Base-by-base conservation (phyloP, 2,888 invertebrate genomes). In the Microplitis manilae region DNA sequence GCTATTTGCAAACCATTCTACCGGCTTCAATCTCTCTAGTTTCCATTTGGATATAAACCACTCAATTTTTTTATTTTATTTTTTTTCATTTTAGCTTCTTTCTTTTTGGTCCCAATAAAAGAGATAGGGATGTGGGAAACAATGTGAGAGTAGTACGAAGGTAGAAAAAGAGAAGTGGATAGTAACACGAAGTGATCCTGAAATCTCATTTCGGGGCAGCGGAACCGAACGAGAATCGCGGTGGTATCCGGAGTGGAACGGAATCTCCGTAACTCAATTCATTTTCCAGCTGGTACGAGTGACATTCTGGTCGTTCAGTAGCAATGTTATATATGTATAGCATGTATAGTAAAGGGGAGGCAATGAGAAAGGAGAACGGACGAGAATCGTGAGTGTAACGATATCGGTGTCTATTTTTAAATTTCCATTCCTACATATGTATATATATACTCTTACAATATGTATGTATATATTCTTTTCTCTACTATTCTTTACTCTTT, bases 191-290 rank as follows among this genome's bases (percentile, higher is more conserved):
- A 79, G 73, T 77, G 77, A 79, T 80, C 78, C 77, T 59, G 68
- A 79, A 81, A 80, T 79, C 72, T 65, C 79, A 70, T 74, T 80
- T 78, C 70, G 72, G 75, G 79, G 80, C 79, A 79, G 74, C 77
- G 73, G 71, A 73, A 64, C 74, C 72, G 77, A 75, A 78, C 77
- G 76, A 74, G 77, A 77, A 78, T 77, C 70, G 69, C 70, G 68
- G 59, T 74, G 64, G 70, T 67, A 76, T 76, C 50, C 73, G 73
- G 72, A 74, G 78, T 41, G 77, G 69, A 78, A 76, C 80, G 80
- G 69, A 80, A 81, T 80, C 79, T 71, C 75, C 79, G 80, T 79
- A 79, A 81, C 78, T 81, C 80, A 78, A 81, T 81, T 80, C 79
- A 81, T 81, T 80, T 79, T 79, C 77, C 79, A 76, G 68, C 41